A percentile compares a stretch with the other conserved stretches of the same genome.
These are phyloP conservation scores for Phylloscopus whistleri DNA, from an alignment of 2,113 vertebrate genomes.

Conservation along the genomic window DNA sequence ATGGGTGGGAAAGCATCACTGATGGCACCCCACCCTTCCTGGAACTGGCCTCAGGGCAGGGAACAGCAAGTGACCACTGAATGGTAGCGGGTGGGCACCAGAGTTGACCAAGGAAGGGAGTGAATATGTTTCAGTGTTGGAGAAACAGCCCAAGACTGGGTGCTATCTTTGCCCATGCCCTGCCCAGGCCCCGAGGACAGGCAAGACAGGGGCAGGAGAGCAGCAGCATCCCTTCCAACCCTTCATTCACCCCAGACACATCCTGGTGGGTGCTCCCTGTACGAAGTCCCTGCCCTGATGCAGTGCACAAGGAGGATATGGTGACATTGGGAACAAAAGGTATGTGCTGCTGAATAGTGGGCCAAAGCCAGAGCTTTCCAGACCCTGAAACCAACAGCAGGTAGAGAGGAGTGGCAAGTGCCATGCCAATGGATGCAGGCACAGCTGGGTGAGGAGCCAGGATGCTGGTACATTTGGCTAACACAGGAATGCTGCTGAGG, in stretches of 20 bases:
- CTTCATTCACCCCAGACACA: background rate
- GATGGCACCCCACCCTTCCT: fast-evolving
- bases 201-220: background rate
- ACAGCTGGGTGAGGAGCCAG: fast-evolving
- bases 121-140: background rate
- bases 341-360: background rate
- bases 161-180: background rate
- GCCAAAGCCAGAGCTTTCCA: background rate
- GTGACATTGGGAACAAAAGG: background rate
- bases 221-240: background rate
- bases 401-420: background rate
- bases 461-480: fast-evolving
- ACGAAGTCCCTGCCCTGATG: background rate
- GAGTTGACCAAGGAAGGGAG: background rate
- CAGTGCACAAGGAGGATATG: background rate
- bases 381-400: background rate
- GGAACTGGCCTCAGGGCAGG: background rate
- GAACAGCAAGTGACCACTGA: background rate
- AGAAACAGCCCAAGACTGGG: background rate
- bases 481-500: background rate
- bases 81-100: fast-evolving
- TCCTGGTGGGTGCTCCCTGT: background rate
- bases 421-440: fast-evolving
- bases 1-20: fast-evolving
- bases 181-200: background rate